Percentiles rank a stretch among this genome's conserved stretches.
Evolutionary conservation across 2,888 invertebrate species (phyloP).

Genomic region (Sisyra nigra): DNA sequence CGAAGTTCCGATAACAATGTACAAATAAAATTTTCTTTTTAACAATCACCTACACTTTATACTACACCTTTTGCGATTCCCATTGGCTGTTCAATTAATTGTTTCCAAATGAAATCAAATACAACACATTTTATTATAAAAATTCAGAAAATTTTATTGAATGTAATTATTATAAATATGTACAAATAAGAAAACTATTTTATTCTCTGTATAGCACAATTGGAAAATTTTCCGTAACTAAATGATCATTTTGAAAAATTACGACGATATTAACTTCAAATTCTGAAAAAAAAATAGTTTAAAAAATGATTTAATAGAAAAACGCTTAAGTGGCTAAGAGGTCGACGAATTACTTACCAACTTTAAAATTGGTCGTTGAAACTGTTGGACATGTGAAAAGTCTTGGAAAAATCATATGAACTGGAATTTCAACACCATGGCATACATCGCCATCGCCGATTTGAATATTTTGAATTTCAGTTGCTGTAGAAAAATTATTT

Average conservation of each 20-base stretch:
- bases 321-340: background rate
- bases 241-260: conserved; percentile 82
- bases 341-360: conserved; percentile 44
- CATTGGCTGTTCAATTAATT: no score
- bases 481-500: conserved; percentile 47
- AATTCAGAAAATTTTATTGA: no score
- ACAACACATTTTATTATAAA: no score
- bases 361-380: conserved; percentile 82
- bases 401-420: conserved; percentile 90
- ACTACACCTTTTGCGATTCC: no score
- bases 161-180: no score
- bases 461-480: conserved; percentile 97
- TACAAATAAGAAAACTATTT: conserved; percentile 10
- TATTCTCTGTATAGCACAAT: conserved; percentile 40
- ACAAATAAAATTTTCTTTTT: no score
- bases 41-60: no score
- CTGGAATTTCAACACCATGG: conserved; percentile 67
- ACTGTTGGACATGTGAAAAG: conserved; percentile 91
- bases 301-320: background rate
- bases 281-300: conserved; percentile 43
- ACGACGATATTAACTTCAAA: conserved; percentile 89
- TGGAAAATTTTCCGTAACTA: conserved; percentile 90
- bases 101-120: no score
- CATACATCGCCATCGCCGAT: conserved; percentile 85
- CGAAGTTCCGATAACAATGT: no score